These are phyloP conservation scores for Acromyrmex charruanus DNA, from an alignment of 1,140 invertebrate genomes.

Conservation along the genomic window DNA sequence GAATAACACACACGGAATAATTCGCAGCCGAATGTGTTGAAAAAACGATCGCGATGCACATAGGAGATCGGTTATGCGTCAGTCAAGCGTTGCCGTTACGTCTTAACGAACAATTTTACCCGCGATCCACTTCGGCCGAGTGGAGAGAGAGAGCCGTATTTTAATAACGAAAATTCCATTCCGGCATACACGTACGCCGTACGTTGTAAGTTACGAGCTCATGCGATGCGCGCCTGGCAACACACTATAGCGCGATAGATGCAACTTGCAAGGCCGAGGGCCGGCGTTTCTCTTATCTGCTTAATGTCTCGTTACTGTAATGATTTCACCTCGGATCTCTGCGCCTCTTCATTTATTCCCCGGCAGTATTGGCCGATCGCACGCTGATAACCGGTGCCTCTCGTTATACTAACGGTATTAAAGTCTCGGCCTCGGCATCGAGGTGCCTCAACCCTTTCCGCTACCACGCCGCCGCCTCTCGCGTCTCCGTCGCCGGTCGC, in stretches of 20 bases:
- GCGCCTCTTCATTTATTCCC: conserved; percentile 77
- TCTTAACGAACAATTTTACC: conserved; percentile 58
- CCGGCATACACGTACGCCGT: conserved; percentile 36
- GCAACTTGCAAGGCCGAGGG: conserved; percentile 49
- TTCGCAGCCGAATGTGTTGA: conserved; percentile 25
- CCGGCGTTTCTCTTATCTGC: conserved; percentile 75
- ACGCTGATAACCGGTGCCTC: conserved; percentile 69
- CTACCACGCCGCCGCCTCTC: background rate
- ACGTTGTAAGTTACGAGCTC: conserved; percentile 29
- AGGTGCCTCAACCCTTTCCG: conserved; percentile 24
- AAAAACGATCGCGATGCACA: background rate
- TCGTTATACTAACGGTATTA: conserved; percentile 77
- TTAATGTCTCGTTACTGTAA: conserved; percentile 78
- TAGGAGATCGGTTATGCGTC: conserved; percentile 1
- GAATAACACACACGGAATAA: background rate
- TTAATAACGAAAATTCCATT: conserved; percentile 75
- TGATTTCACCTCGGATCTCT: conserved; percentile 77
- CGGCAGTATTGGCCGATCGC: conserved; percentile 75
- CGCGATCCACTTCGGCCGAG: conserved; percentile 46
- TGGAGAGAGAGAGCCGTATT: conserved; percentile 58
- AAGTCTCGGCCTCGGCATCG: conserved; percentile 45
- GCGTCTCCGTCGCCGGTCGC: conserved; percentile 15
- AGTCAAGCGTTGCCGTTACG: conserved; percentile 25
- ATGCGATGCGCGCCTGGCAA: background rate
- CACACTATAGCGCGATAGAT: conserved; percentile 61